These are phyloP conservation scores for Phortica variegata DNA, from an alignment of 1,140 invertebrate species.

Conservation along the genomic window DNA sequence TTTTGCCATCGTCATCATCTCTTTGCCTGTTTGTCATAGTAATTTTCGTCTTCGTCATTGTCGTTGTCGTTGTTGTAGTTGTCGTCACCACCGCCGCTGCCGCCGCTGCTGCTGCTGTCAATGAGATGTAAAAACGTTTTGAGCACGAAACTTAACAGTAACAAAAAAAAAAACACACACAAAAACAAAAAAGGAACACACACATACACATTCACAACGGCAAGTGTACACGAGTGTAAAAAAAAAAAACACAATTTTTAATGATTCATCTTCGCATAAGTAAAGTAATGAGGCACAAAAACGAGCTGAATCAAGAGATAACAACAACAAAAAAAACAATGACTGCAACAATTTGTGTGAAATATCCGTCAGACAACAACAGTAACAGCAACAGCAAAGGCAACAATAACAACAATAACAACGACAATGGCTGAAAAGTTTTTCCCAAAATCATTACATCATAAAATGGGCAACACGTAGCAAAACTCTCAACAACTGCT, in stretches of 20 bases:
- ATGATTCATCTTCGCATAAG: slow-evolving; percentile 32
- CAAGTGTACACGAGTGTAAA: too few relatives aligned
- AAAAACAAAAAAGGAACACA: not conserved
- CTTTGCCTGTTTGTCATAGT: too few relatives aligned
- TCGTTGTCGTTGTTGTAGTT: too few relatives aligned
- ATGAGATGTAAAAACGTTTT: slow-evolving; percentile 54
- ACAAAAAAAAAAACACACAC: not conserved
- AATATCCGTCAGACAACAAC: slow-evolving; percentile 18
- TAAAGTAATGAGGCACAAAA: slow-evolving; percentile 37
- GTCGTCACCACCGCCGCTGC: slow-evolving; percentile 17
- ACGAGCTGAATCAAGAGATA: too few relatives aligned
- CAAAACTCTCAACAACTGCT: too few relatives aligned
- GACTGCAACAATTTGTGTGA: slow-evolving; percentile 22
- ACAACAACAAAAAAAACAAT: not conserved
- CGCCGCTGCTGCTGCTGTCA: slow-evolving; percentile 22
- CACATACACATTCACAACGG: not conserved
- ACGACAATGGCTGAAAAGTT: too few relatives aligned
- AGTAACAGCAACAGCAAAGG: too few relatives aligned
- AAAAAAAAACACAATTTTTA: slow-evolving; percentile 33
- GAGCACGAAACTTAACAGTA: slow-evolving; percentile 41
- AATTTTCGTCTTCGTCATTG: too few relatives aligned
- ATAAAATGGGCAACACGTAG: slow-evolving; percentile 17
- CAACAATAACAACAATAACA: too few relatives aligned
- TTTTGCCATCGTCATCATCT: too few relatives aligned
- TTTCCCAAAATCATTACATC: slow-evolving; percentile 3